Evolutionary conservation across 1,140 invertebrate species (phyloP).

Genomic region (Aleiodes sp.): DNA sequence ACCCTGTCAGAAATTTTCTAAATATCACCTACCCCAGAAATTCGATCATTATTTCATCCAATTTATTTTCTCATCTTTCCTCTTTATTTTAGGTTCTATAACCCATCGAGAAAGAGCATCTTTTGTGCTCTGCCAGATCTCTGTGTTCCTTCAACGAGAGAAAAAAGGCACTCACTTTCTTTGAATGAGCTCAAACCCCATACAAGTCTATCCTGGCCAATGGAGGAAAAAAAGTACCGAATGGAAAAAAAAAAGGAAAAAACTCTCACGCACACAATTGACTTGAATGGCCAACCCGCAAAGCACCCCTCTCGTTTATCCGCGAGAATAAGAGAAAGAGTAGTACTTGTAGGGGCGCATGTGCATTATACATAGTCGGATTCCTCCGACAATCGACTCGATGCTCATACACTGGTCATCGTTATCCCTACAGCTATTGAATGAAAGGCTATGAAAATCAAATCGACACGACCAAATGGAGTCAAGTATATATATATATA

Average conservation of each 20-base stretch:
- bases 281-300: no score
- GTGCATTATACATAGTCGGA: neutral
- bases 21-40: no score
- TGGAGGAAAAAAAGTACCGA: neutral
- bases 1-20: no score
- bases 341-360: neutral
- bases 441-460: constrained; percentile 6
- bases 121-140: no score
- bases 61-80: no score
- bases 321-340: neutral
- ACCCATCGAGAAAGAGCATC: no score
- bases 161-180: no score
- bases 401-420: neutral
- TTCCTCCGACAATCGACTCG: constrained; percentile 5
- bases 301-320: neutral
- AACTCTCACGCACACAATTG: neutral
- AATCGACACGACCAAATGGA: constrained; percentile 9
- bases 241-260: neutral
- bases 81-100: no score
- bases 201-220: no score
- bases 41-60: no score
- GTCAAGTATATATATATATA: neutral
- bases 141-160: no score
- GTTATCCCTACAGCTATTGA: neutral
- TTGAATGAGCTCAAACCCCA: no score